Conservation (phyloP, 2,113 vertebrate species). For the Saccopteryx bilineata region DNA sequence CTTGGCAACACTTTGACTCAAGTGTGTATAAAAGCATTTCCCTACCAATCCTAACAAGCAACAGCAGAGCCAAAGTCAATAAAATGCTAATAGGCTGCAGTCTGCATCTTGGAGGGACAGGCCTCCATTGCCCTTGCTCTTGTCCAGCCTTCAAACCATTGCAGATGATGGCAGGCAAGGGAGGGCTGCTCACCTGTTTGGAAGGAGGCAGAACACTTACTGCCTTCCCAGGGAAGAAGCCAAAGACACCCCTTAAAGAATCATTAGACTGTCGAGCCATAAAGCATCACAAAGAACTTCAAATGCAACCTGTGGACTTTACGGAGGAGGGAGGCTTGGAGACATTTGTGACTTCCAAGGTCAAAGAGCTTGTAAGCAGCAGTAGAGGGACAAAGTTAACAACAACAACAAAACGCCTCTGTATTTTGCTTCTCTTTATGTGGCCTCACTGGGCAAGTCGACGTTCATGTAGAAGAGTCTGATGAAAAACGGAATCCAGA, state of each 20-base stretch:
- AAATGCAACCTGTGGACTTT: background rate
- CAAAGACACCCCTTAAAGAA: conserved; percentile 19
- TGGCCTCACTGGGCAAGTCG: background rate
- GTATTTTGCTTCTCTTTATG: background rate
- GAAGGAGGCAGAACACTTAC: conserved; percentile 18
- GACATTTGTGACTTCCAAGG: conserved; percentile 13
- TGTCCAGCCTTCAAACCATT: background rate
- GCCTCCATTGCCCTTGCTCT: background rate
- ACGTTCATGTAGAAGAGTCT: background rate
- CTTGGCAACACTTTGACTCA: background rate
- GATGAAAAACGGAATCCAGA: background rate
- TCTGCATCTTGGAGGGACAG: conserved; percentile 13
- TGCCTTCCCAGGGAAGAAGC: background rate
- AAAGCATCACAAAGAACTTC: background rate
- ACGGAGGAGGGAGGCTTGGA: background rate
- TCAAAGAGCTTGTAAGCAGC: background rate
- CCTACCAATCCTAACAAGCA: conserved; percentile 69
- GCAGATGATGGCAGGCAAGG: background rate
- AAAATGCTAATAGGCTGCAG: conserved; percentile 54
- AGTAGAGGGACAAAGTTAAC: background rate
- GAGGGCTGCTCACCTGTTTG: background rate
- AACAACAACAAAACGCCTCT: background rate
- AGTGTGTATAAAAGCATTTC: conserved; percentile 71
- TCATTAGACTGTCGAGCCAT: background rate
- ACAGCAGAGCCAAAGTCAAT: conserved; percentile 54